Evolutionary conservation across 1,140 invertebrate genomes (phyloP).

Genomic region (Drosophila watanabei): DNA sequence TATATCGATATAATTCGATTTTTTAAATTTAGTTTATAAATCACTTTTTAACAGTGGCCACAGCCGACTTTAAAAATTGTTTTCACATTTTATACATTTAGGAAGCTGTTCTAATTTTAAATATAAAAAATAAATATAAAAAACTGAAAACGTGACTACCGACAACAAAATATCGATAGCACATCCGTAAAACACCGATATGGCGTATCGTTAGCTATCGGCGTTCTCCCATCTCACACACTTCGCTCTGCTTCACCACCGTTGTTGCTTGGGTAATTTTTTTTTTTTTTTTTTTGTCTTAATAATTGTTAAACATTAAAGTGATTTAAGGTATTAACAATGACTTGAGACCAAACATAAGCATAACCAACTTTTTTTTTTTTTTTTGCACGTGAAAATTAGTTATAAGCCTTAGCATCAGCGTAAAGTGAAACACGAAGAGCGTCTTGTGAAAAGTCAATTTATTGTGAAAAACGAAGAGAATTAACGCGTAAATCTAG

Average conservation of each 20-base stretch:
- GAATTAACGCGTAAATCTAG: slow-evolving; percentile 17
- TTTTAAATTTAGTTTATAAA: too few relatives aligned
- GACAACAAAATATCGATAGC: not conserved
- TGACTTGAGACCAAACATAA: slow-evolving; percentile 52
- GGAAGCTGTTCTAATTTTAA: not conserved
- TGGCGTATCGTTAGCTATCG: not conserved
- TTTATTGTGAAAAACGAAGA: slow-evolving; percentile 24
- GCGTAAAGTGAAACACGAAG: slow-evolving; percentile 59
- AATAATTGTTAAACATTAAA: slow-evolving; percentile 23
- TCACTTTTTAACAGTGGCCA: too few relatives aligned
- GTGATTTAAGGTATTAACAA: slow-evolving; percentile 40
- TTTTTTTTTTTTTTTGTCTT: slow-evolving; percentile 45
- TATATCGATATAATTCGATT: too few relatives aligned
- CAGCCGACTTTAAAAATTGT: too few relatives aligned
- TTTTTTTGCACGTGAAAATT: slow-evolving; percentile 77
- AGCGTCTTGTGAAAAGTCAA: slow-evolving; percentile 16
- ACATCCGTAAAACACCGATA: not conserved
- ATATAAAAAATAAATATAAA: not conserved
- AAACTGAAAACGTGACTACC: not conserved
- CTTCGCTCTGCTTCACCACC: slow-evolving; percentile 4
- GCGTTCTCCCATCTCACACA: not conserved
- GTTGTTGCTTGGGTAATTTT: slow-evolving; percentile 68
- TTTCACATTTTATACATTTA: not conserved
- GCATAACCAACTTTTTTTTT: slow-evolving; percentile 57
- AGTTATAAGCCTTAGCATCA: slow-evolving; percentile 59